Conservation (phyloP, 2,888 invertebrate genomes). For the Nudaria mundana region DNA sequence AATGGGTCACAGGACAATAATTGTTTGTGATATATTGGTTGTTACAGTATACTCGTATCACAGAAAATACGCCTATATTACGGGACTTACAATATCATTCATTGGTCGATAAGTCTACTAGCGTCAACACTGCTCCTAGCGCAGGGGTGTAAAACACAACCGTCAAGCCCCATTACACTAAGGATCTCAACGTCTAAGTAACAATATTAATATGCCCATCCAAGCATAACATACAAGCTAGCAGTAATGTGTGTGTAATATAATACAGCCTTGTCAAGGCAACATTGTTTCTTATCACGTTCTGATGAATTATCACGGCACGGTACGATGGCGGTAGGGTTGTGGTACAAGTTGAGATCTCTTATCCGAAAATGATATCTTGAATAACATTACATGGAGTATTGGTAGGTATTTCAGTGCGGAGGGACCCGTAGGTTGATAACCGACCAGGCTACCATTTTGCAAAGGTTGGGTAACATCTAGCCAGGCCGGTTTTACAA, state of each 20-base stretch:
- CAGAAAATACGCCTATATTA: no score
- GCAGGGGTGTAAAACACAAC: not conserved
- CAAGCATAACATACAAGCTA: slow-evolving; percentile 3
- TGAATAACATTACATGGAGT: no score
- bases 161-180: slow-evolving; percentile 6
- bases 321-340: slow-evolving; percentile 22
- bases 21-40: no score
- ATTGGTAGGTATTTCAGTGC: no score
- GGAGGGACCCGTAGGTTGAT: no score
- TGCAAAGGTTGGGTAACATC: no score
- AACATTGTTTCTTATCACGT: slow-evolving; percentile 64
- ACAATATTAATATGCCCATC: slow-evolving; percentile 13
- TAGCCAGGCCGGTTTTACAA: no score
- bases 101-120: not conserved
- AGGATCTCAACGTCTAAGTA: slow-evolving; percentile 8
- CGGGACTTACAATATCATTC: not conserved
- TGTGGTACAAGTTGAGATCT: slow-evolving; percentile 25
- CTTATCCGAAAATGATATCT: no score
- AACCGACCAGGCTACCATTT: no score
- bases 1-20: no score
- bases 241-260: slow-evolving; percentile 44
- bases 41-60: no score
- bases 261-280: slow-evolving; percentile 57
- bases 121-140: not conserved
- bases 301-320: slow-evolving; percentile 65